Conservation (phyloP, 2,888 invertebrate species). For the Podabrus alpinus region DNA sequence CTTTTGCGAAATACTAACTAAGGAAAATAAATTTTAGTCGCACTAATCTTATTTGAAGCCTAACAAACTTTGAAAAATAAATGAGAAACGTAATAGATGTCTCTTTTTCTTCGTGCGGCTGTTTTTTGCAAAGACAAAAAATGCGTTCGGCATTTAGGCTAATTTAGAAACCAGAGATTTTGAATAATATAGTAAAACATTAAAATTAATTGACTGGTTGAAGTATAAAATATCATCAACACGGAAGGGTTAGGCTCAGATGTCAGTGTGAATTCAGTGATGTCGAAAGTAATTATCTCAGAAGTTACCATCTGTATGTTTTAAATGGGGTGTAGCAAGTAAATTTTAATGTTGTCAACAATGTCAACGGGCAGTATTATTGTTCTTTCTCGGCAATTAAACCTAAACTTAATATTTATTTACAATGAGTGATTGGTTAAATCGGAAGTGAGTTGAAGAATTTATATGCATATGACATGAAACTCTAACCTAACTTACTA, state of each 20-base stretch:
- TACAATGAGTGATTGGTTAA: too few relatives aligned
- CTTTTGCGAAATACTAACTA: neutral
- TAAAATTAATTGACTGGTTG: neutral
- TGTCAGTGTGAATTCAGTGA: neutral
- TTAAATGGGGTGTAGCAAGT: neutral
- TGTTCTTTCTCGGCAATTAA: neutral
- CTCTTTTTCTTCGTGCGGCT: neutral
- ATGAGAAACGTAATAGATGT: neutral
- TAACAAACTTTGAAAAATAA: neutral
- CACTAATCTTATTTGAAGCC: neutral
- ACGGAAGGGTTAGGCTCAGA: neutral
- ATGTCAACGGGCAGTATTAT: neutral
- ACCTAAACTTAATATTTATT: neutral
- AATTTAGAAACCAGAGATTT: neutral
- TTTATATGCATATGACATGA: neutral
- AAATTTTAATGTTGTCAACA: neutral
- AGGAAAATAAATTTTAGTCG: neutral
- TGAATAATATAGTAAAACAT: neutral
- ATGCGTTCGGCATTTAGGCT: neutral
- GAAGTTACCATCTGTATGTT: neutral
- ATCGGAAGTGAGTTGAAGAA: too few relatives aligned
- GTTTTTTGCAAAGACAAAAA: neutral
- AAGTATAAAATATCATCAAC: neutral
- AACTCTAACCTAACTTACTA: neutral
- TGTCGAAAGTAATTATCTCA: neutral